These are phyloP conservation scores for Otolemur garnettii DNA, from an alignment of 2,113 vertebrate species.

Conservation along the genomic window DNA sequence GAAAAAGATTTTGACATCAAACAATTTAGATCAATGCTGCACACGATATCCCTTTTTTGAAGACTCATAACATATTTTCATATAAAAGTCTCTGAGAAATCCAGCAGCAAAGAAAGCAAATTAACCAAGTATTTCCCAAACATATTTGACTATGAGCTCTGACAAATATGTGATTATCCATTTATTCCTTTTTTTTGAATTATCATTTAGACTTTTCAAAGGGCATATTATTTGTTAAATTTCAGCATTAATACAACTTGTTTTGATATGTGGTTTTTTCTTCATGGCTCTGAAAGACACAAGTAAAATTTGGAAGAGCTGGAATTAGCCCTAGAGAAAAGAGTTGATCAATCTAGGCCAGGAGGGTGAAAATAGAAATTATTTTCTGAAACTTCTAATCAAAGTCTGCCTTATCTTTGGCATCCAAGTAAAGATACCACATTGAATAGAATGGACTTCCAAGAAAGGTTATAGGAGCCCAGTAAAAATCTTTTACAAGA, in stretches of 20 bases:
- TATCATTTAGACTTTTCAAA: neutral
- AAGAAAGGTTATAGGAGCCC: neutral
- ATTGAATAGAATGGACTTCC: neutral
- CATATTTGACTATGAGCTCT: neutral
- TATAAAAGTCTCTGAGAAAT: neutral
- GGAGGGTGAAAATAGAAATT: neutral
- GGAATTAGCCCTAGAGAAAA: neutral
- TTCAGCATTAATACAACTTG: neutral
- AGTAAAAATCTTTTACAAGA: neutral
- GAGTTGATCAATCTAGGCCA: neutral
- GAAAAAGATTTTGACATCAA: neutral
- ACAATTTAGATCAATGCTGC: neutral
- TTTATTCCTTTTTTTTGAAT: neutral
- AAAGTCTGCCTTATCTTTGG: neutral
- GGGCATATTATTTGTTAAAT: neutral
- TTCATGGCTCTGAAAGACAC: neutral
- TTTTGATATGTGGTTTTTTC: neutral
- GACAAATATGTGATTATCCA: neutral
- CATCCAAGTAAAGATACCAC: neutral
- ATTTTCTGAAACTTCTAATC: conserved; percentile 38
- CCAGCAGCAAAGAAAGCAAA: neutral
- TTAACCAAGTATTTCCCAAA: neutral
- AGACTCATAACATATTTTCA: neutral
- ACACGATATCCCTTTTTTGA: neutral
- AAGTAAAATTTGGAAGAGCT: neutral